These are phyloP conservation scores for Ancistrus triradiatus DNA, from an alignment of 2,113 vertebrate species.

Conservation along the genomic window DNA sequence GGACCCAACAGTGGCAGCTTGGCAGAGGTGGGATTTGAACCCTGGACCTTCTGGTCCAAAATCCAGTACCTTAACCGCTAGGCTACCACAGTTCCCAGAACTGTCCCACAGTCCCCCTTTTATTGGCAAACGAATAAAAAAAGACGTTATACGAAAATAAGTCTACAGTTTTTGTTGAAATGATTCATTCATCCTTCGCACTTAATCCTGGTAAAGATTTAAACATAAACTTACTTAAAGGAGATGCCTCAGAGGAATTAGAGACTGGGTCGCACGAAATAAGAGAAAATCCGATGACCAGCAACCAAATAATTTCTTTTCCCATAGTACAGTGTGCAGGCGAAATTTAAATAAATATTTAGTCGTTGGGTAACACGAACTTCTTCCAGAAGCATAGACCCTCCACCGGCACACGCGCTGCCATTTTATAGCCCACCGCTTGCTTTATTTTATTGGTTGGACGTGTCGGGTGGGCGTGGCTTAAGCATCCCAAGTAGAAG, in stretches of 20 bases:
- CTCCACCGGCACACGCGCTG: not conserved
- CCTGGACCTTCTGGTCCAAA: too few species aligned
- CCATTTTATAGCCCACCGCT: not conserved
- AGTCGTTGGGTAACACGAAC: not conserved
- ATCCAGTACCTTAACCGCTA: too few species aligned
- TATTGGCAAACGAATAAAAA: too few species aligned
- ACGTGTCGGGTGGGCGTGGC: not conserved
- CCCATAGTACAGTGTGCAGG: slow-evolving; percentile 48
- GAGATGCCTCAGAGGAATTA: slow-evolving; percentile 34
- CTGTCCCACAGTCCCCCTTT: too few species aligned
- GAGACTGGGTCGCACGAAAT: slow-evolving; percentile 39
- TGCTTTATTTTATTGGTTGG: not conserved
- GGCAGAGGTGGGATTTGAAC: too few species aligned
- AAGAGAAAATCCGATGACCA: slow-evolving; percentile 48
- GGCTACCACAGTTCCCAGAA: too few species aligned
- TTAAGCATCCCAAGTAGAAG: not conserved
- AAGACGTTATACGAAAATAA: too few species aligned
- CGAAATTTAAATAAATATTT: not conserved
- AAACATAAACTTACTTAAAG: slow-evolving; percentile 41
- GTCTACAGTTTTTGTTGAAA: too few species aligned
- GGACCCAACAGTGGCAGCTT: too few species aligned
- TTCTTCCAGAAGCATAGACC: not conserved
- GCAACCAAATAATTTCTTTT: slow-evolving; percentile 43
- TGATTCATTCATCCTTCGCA: too few species aligned
- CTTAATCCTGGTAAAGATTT: too few species aligned